Evolutionary conservation across 2,113 vertebrate genomes (phyloP), one percentile per base, ranked within the genome.

Genomic region (Patagioenas fasciata): DNA sequence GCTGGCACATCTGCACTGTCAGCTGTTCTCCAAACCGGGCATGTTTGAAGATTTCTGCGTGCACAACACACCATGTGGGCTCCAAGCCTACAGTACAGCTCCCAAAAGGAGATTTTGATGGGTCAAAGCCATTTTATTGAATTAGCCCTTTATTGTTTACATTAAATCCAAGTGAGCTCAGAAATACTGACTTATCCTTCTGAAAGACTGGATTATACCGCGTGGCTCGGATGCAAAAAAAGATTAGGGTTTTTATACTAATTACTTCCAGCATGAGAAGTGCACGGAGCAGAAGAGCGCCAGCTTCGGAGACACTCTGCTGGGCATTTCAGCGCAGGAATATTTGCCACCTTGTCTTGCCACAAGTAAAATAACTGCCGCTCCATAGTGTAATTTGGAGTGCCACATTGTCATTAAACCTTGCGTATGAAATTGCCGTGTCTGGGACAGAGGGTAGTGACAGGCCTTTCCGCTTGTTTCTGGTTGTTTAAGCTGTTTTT

Each of bases 171-270:
- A 97, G 89, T 75, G 93, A 96, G 95, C 92, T 97, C 91, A 96
- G 93, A 97, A 97, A 96, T 79, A 96, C 93, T 97, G 87, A 97
- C 65, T 97, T 97, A 97, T 94, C 97, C 97, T 96, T 84, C 95
- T 95, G 91, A 97, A 96, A 97, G 96, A 92, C 87, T 87, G 96
- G 96, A 96, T 96, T 98, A 97, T 81, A 96, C 94, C 92, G 29
- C 70, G 80, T 93, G 89, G 87, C 91, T 64, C 47, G 83, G 66
- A 95, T 93, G 88, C 90, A 91, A 95, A 97, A 95, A 95, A 85
- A 95, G 94, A 96, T 95, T 93, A 97, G 48, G 69, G 54, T 58
- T 96, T 95, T 96, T 88, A 81, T 94, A 90, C 91, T 95, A 96
- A 97, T 97, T 94, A 84, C 80, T 95, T 96, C 88, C 91, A 94